Conservation (phyloP, 2,113 vertebrate species). For the Cavia aperea region DNA sequence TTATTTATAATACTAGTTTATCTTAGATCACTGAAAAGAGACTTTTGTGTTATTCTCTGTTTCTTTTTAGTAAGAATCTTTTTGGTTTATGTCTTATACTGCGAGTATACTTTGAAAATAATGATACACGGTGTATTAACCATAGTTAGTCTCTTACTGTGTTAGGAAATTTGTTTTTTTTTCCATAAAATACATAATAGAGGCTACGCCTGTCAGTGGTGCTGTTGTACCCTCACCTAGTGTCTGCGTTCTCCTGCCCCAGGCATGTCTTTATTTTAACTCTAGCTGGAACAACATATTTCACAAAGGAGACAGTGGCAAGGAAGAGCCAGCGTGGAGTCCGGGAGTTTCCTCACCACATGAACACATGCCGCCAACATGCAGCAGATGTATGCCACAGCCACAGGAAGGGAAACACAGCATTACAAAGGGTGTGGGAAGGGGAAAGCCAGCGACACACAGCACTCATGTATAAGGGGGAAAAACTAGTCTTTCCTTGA, state of each 20-base stretch:
- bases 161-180: not conserved
- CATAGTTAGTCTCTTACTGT: not conserved
- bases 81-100: not conserved
- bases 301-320: slow-evolving; percentile 32
- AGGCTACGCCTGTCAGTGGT: not conserved
- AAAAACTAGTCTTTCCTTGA: not conserved
- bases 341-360: slow-evolving; percentile 26
- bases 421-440: not conserved
- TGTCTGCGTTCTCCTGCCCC: not conserved
- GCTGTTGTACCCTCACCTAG: not conserved
- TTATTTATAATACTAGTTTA: not conserved
- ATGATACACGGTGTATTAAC: not conserved
- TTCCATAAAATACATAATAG: not conserved
- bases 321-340: slow-evolving; percentile 15
- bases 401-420: not conserved
- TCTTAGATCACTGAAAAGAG: not conserved
- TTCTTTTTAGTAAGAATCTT: not conserved
- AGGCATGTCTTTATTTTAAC: not conserved
- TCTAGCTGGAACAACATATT: slow-evolving; percentile 21
- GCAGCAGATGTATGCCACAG: slow-evolving; percentile 1
- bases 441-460: not conserved
- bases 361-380: not conserved
- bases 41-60: not conserved
- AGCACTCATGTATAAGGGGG: not conserved
- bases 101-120: not conserved